phyloP scores from a whole-genome alignment of 2,797 vertebrate species.

The Diglossa cyanea region DNA sequence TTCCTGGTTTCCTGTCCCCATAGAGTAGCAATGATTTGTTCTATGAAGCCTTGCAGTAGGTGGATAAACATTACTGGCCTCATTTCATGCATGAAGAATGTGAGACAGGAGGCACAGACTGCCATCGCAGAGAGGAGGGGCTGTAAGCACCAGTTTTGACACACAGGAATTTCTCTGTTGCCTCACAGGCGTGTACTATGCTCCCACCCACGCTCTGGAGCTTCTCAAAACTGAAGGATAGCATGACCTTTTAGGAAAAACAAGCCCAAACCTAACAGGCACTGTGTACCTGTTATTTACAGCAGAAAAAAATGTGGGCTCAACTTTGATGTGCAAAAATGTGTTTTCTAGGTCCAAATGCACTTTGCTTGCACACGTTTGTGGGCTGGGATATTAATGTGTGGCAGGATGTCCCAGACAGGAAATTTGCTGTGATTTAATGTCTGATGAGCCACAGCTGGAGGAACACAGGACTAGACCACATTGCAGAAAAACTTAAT shows the following conservation, averaged over 20 bases:
- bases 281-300: background rate
- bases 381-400: fast-evolving
- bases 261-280: background rate
- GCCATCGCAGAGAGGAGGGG: fast-evolving
- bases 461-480: background rate
- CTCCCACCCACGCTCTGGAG: fast-evolving
- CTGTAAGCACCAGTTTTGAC: background rate
- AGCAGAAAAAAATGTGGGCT: background rate
- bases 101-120: background rate
- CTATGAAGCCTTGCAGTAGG: background rate
- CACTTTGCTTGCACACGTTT: background rate
- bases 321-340: background rate
- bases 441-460: background rate
- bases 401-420: background rate
- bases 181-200: background rate
- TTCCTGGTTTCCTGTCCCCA: background rate
- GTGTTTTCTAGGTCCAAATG: fast-evolving
- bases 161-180: background rate
- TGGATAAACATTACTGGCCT: background rate
- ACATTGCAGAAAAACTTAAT: background rate
- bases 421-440: background rate
- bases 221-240: background rate
- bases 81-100: background rate
- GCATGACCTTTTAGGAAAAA: background rate
- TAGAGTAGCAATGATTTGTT: background rate